Evolutionary conservation across 2,888 invertebrate genomes (phyloP).

Genomic region (Rhimphoctona megacephalus): DNA sequence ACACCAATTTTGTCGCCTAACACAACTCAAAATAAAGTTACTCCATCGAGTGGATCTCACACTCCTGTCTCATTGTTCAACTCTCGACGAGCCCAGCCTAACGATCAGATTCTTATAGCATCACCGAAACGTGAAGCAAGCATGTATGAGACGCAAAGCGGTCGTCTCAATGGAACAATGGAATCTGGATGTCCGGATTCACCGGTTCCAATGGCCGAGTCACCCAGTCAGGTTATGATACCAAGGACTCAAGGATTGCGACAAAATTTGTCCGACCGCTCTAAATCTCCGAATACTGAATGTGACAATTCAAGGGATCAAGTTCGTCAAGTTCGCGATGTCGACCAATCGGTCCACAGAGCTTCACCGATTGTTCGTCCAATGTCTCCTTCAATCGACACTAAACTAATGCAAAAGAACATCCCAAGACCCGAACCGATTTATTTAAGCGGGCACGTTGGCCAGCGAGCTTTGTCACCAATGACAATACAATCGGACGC

Average conservation of each 20-base stretch:
- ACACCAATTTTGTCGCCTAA: slow-evolving; percentile 67
- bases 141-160: slow-evolving; percentile 73
- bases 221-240: slow-evolving; percentile 72
- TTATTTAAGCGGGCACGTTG: slow-evolving; percentile 67
- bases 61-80: slow-evolving; percentile 57
- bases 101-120: slow-evolving; percentile 82
- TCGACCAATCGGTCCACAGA: slow-evolving; percentile 43
- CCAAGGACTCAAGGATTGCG: slow-evolving; percentile 54
- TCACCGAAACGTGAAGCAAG: slow-evolving; percentile 80
- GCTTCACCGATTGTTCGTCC: slow-evolving; percentile 55
- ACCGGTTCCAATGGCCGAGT: slow-evolving; percentile 78
- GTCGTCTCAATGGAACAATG: slow-evolving; percentile 69
- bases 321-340: slow-evolving; percentile 3
- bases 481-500: slow-evolving; percentile 46
- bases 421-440: slow-evolving; percentile 78
- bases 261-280: slow-evolving; percentile 55
- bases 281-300: slow-evolving; percentile 59
- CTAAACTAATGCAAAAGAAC: slow-evolving; percentile 45
- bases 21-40: slow-evolving; percentile 54
- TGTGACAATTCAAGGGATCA: slow-evolving; percentile 34
- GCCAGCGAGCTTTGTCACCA: slow-evolving; percentile 60
- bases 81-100: slow-evolving; percentile 77
- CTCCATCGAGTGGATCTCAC: slow-evolving; percentile 46
- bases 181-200: slow-evolving; percentile 75
- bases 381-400: slow-evolving; percentile 59